phyloP scores from a whole-genome alignment of 1,140 invertebrate genomes.

The Melanaphis sacchari region DNA sequence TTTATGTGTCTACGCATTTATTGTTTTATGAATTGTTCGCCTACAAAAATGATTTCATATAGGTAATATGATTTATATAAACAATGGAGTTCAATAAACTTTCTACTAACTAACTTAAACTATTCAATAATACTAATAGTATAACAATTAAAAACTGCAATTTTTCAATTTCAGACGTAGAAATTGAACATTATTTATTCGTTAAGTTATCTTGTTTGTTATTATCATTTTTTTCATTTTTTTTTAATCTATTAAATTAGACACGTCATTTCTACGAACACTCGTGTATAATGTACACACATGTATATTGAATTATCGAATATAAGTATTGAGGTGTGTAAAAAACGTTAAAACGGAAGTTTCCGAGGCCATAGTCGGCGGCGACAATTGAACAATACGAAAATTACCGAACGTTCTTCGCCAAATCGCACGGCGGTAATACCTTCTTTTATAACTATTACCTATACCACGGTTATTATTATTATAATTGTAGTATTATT shows the following conservation, averaged over 20 bases:
- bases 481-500: background rate
- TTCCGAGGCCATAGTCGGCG: background rate
- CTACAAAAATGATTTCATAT: background rate
- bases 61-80: background rate
- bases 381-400: background rate
- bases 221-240: background rate
- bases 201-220: background rate
- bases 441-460: background rate
- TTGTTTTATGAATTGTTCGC: no score
- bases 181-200: background rate
- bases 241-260: background rate
- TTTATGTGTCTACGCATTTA: no score
- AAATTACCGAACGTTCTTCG: constrained; percentile 2
- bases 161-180: background rate
- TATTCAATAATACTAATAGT: background rate
- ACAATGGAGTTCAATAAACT: background rate
- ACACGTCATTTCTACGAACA: background rate
- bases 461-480: background rate
- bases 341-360: background rate
- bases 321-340: background rate
- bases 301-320: background rate
- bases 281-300: background rate
- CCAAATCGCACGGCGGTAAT: background rate
- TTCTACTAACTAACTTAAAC: background rate
- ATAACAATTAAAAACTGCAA: background rate